These are phyloP conservation scores for Philhelius pedissequus DNA, from an alignment of 2,888 invertebrate species.

Conservation along the genomic window DNA sequence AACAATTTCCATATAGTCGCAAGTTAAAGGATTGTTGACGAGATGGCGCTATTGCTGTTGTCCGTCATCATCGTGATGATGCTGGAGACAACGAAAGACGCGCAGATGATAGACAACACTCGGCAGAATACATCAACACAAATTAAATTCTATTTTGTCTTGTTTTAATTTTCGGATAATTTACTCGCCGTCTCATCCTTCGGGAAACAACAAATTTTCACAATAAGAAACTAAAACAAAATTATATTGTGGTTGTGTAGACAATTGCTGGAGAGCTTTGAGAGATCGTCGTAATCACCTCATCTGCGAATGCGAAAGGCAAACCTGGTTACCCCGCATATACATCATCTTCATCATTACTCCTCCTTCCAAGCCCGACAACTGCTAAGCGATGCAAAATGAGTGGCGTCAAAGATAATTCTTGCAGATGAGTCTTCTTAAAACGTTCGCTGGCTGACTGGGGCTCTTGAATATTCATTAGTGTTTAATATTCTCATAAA, in stretches of 20 bases:
- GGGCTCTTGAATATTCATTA: constrained; percentile 62
- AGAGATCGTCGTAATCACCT: constrained; percentile 39
- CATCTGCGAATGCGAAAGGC: neutral
- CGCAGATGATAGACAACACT: constrained; percentile 11
- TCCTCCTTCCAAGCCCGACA: too few species aligned
- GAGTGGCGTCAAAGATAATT: constrained; percentile 67
- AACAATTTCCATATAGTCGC: constrained; percentile 33
- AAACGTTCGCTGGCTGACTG: constrained; percentile 40
- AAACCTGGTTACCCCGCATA: neutral
- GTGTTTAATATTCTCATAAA: constrained; percentile 67
- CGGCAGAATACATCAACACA: constrained; percentile 27
- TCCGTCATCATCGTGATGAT: neutral
- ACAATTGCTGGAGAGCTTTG: constrained; percentile 2
- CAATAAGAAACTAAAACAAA: constrained; percentile 32
- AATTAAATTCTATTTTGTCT: constrained; percentile 56
- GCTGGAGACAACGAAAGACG: neutral
- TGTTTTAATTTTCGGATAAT: constrained; percentile 64
- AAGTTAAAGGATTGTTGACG: constrained; percentile 50
- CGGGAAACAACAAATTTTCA: constrained; percentile 27
- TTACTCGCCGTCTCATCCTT: constrained; percentile 54
- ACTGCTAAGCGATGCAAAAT: constrained; percentile 62
- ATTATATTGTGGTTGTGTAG: constrained; percentile 37
- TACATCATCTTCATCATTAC: neutral
- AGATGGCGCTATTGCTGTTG: too few species aligned
- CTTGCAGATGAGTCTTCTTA: constrained; percentile 67